phyloP scores from a whole-genome alignment of 2,797 vertebrate species.

The Centroberyx gerrardi region DNA sequence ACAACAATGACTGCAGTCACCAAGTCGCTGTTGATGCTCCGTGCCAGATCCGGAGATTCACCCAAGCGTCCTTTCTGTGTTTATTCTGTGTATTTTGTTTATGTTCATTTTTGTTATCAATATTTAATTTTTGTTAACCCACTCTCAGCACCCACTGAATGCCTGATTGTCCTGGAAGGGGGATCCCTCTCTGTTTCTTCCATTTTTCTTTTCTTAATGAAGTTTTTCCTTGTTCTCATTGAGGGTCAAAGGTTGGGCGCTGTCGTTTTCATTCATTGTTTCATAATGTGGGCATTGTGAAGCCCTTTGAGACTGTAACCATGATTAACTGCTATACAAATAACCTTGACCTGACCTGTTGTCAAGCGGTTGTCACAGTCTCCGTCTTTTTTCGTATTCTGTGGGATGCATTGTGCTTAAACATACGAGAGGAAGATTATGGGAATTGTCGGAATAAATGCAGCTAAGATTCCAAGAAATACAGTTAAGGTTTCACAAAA shows the following conservation, averaged over 20 bases:
- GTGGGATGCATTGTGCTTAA: conserved; percentile 38
- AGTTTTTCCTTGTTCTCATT: no score
- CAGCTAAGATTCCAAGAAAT: no score
- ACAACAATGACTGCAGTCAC: conserved; percentile 49
- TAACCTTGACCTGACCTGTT: conserved; percentile 71
- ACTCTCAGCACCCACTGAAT: conserved; percentile 26
- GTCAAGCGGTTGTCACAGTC: conserved; percentile 45
- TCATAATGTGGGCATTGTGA: no score
- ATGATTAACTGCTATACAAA: no score
- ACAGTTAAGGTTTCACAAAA: not conserved
- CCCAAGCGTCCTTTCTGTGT: conserved; percentile 42
- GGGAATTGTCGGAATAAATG: no score
- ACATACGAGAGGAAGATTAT: conserved; percentile 3
- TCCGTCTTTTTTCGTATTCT: conserved; percentile 36
- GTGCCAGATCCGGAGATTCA: conserved; percentile 52
- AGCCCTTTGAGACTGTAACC: no score
- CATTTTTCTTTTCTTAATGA: no score
- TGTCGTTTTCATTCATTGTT: no score
- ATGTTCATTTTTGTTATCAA: conserved; percentile 57
- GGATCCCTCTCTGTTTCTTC: no score
- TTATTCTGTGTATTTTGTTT: conserved; percentile 4
- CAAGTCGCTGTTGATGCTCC: conserved; percentile 57
- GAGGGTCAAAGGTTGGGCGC: no score
- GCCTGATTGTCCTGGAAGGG: no score
- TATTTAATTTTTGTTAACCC: conserved; percentile 66